These are phyloP conservation scores for Pachyseris speciosa DNA, from an alignment of 64 coral and sea anemone genomes.

Conservation along the genomic window DNA sequence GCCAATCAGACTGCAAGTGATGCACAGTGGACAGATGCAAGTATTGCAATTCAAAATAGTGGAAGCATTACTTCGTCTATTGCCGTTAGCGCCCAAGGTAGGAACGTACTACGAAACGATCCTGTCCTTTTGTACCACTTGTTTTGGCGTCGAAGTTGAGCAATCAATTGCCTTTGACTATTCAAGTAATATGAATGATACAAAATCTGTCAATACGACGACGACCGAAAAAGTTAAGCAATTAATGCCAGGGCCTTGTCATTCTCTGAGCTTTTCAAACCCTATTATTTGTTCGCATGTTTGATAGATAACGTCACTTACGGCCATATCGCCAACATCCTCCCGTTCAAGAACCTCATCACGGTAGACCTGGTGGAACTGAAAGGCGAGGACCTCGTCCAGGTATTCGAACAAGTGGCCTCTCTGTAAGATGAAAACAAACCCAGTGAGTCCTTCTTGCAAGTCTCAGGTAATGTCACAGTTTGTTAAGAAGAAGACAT, in stretches of 20 bases:
- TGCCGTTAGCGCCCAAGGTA: slow-evolving; percentile 64
- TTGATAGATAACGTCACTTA: slow-evolving; percentile 58
- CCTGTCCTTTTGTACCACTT: neutral
- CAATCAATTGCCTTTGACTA: no score
- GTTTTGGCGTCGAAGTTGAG: neutral
- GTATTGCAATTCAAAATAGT: slow-evolving; percentile 71
- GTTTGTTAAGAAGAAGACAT: no score
- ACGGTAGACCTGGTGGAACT: slow-evolving; percentile 80
- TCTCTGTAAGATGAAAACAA: slow-evolving; percentile 29
- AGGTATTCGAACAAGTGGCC: slow-evolving; percentile 67
- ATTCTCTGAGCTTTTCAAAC: no score
- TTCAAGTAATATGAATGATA: no score
- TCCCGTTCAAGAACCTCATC: slow-evolving; percentile 65
- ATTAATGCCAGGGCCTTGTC: no score
- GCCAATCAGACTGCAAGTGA: slow-evolving; percentile 63
- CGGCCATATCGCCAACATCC: slow-evolving; percentile 78
- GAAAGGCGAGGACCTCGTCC: slow-evolving; percentile 61
- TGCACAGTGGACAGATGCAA: slow-evolving; percentile 75
- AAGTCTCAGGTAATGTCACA: slow-evolving; percentile 75
- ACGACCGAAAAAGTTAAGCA: no score
- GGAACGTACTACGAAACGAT: neutral
- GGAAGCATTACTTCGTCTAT: slow-evolving; percentile 74
- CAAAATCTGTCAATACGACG: no score
- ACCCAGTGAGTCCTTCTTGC: slow-evolving; percentile 54
- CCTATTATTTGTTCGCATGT: neutral